Evolutionary conservation across 2,888 invertebrate species (phyloP), one percentile per base, ranked within the genome.

Genomic region (Liodrosophila aerea): DNA sequence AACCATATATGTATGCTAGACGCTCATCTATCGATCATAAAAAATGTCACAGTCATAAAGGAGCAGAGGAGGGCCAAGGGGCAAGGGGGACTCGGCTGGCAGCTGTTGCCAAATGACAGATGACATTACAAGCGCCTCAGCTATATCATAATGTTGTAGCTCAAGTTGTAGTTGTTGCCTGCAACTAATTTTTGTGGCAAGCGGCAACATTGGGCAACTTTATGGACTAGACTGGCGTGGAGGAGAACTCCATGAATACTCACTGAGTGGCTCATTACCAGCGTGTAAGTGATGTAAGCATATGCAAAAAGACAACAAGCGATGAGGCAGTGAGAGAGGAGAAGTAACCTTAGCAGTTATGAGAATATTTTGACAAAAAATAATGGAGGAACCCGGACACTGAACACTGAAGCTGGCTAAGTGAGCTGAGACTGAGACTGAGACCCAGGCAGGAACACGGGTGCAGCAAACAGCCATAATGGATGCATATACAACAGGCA

Each of bases 41-140:
- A 67, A 62, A 61, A 43, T 34, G 29, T 13, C 29, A 37, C 47
- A 40, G 54, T n/a, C 37, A 31, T 18, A 34, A 40, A 7, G 4
- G n/a, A 16, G 18, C 31, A 36, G 29, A 18, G 29, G 33, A 31
- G 16, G 11, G 9, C 5, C 15, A 33, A 36, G 34, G 37, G 22
- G 8, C 4, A 1, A 5, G 11, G 7, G 12, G 13, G 12, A 9
- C n/a, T 7, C 2, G 39, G 39, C 43, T 22, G 37, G 41, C 64
- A 83, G 69, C 62, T 83, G 81, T 59, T 76, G 52, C 75, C 84
- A 63, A 60, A 84, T 85, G 78, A 78, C 78, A 68, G 77, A 84
- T 82, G 74, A 81, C 85, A 81, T 77, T 84, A 71, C 74, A 53
- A 77, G 85, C 71, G 76, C 46, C 53, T 43, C 57, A 50, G 36